A percentile compares a stretch with the other conserved stretches of the same genome.
Evolutionary conservation across 2,888 invertebrate species (phyloP).

Genomic region (Campaea margaritaria): DNA sequence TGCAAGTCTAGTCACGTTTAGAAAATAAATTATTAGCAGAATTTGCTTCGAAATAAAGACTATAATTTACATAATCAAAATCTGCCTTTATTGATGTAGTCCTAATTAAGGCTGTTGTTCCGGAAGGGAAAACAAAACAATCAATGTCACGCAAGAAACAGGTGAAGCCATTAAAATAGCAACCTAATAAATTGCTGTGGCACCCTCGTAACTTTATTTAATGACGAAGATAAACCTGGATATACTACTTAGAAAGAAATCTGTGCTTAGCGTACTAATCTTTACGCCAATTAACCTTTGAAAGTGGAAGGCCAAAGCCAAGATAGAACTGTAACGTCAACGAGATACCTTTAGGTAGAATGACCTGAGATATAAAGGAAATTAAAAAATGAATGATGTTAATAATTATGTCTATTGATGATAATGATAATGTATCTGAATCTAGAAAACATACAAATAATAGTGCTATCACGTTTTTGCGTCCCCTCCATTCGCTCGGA

Average conservation of each 20-base stretch:
- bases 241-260: slow-evolving; percentile 12
- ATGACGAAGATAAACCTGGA: slow-evolving; percentile 35
- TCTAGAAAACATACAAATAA: too few species aligned
- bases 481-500: too few species aligned
- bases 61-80: slow-evolving; percentile 25
- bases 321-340: too few species aligned
- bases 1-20: too few species aligned
- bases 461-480: too few species aligned
- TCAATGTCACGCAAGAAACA: slow-evolving; percentile 36
- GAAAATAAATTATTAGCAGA: too few species aligned
- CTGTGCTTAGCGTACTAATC: slow-evolving; percentile 7
- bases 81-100: slow-evolving; percentile 19
- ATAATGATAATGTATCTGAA: too few species aligned
- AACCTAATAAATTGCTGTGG: slow-evolving; percentile 34
- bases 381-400: too few species aligned
- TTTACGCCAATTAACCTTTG: background rate
- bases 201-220: slow-evolving; percentile 36
- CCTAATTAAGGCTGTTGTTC: slow-evolving; percentile 20
- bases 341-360: too few species aligned
- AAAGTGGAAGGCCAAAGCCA: too few species aligned
- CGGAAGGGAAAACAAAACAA: slow-evolving; percentile 35
- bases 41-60: background rate
- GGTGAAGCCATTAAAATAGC: slow-evolving; percentile 39
- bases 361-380: too few species aligned
- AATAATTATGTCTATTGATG: too few species aligned